Percentiles rank a stretch among this genome's conserved stretches.
These are phyloP conservation scores for Euzophera pinguis DNA, from an alignment of 2,888 invertebrate species.

Conservation along the genomic window DNA sequence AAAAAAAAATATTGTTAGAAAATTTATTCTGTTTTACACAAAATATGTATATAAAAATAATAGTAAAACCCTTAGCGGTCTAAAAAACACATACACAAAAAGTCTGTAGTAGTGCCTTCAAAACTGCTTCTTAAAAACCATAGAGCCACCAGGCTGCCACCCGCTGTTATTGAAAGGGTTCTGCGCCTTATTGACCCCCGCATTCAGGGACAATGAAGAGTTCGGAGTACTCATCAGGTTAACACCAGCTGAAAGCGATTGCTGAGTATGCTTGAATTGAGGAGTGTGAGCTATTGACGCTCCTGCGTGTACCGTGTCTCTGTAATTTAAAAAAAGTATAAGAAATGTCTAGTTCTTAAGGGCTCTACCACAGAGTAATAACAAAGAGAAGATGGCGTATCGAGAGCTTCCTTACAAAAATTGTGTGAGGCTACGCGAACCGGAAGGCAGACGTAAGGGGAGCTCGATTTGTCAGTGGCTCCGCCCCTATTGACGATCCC, in stretches of 20 bases:
- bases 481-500: too few relatives aligned
- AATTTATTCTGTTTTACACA: too few relatives aligned
- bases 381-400: too few relatives aligned
- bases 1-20: too few relatives aligned
- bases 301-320: conserved; percentile 36
- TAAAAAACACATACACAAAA: too few relatives aligned
- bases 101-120: background rate
- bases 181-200: conserved; percentile 29
- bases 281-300: conserved; percentile 33
- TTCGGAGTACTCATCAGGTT: conserved; percentile 35
- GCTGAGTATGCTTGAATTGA: conserved; percentile 33
- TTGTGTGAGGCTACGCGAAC: too few relatives aligned
- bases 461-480: too few relatives aligned
- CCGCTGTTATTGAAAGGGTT: conserved; percentile 31
- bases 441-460: too few relatives aligned
- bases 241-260: conserved; percentile 36
- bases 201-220: conserved; percentile 38
- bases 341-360: background rate
- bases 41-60: too few relatives aligned
- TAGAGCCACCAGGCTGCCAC: conserved; percentile 30
- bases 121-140: conserved; percentile 14
- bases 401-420: too few relatives aligned
- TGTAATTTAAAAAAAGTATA: conserved; percentile 19
- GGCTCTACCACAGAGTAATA: too few relatives aligned
- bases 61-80: too few relatives aligned